Evolutionary conservation across 1,140 invertebrate genomes (phyloP).

Genomic region (Trichonephila clavipes): DNA sequence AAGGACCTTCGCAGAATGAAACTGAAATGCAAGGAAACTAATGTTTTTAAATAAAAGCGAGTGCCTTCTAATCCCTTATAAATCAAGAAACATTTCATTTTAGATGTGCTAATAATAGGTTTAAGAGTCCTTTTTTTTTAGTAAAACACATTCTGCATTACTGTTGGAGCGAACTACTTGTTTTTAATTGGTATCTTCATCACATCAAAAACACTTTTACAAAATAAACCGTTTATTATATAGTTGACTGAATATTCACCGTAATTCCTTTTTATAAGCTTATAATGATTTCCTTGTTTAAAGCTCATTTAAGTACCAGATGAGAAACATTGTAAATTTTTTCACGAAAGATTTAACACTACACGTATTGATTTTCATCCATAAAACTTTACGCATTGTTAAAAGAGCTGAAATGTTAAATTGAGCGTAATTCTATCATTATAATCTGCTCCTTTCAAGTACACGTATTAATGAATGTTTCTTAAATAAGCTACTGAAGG

Average conservation of each 20-base stretch:
- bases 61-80: no score
- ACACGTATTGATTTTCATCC: background rate
- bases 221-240: background rate
- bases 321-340: background rate
- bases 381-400: background rate
- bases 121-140: no score
- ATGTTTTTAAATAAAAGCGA: no score
- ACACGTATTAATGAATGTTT: background rate
- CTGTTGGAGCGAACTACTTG: no score
- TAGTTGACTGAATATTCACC: background rate
- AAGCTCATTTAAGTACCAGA: background rate
- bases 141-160: no score
- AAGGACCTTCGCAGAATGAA: no score
- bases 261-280: background rate
- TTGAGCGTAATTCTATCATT: background rate
- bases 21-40: no score
- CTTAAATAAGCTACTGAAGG: background rate
- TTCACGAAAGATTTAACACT: constrained; percentile 19
- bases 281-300: background rate
- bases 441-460: background rate
- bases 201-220: background rate
- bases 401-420: background rate
- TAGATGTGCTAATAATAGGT: no score
- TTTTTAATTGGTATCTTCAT: no score
- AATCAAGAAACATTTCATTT: no score